phyloP scores from a whole-genome alignment of 1,140 invertebrate species.

The Drosophila sturtevanti region DNA sequence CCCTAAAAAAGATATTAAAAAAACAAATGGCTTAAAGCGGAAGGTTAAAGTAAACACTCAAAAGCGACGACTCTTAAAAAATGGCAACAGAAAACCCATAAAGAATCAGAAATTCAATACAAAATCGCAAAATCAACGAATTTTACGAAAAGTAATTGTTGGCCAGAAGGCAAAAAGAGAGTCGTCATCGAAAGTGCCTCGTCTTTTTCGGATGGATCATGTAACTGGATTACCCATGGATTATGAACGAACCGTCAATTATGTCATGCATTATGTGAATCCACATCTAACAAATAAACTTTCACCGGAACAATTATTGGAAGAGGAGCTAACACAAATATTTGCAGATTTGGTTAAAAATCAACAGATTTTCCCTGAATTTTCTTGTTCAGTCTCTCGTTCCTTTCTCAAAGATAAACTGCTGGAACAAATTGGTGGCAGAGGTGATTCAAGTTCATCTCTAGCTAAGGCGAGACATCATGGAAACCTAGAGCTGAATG shows the following conservation, averaged over 20 bases:
- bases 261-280: slow-evolving; percentile 62
- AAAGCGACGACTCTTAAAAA: background rate
- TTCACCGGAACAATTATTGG: slow-evolving; percentile 24
- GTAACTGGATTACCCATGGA: slow-evolving; percentile 55
- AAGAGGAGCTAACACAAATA: slow-evolving; percentile 27
- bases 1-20: background rate
- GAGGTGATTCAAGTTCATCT: background rate
- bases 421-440: background rate
- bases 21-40: background rate
- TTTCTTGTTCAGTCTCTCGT: background rate
- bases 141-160: slow-evolving; percentile 44
- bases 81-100: background rate
- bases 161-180: slow-evolving; percentile 31
- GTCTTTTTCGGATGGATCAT: slow-evolving; percentile 48
- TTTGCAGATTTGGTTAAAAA: background rate
- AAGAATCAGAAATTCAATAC: background rate
- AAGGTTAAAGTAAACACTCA: slow-evolving; percentile 9
- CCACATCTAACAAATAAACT: slow-evolving; percentile 19
- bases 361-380: background rate
- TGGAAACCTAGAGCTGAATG: slow-evolving; percentile 11
- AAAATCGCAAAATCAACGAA: background rate
- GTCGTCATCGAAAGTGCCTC: slow-evolving; percentile 11
- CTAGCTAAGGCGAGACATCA: background rate
- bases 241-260: slow-evolving; percentile 56
- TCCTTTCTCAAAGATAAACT: background rate